Conservation (phyloP, 2,888 invertebrate species). For the Incurvaria masculella region DNA sequence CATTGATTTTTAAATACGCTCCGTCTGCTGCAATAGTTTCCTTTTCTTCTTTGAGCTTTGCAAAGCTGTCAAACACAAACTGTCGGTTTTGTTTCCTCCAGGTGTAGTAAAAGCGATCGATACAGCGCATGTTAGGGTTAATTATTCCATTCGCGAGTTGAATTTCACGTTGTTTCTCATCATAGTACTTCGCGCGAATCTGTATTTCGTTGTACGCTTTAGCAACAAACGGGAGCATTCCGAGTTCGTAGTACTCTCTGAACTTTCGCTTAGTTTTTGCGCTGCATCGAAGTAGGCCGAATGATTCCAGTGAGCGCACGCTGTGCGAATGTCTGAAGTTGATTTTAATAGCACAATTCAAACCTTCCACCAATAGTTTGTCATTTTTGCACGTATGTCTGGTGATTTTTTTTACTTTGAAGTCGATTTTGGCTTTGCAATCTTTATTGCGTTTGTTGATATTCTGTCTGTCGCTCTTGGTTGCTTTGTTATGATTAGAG, state of each 20-base stretch:
- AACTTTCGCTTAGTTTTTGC: constrained; percentile 19
- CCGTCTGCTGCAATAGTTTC: constrained; percentile 11
- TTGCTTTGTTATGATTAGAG: constrained; percentile 20
- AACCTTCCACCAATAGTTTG: constrained; percentile 17
- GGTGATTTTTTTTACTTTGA: constrained; percentile 22
- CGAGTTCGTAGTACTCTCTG: constrained; percentile 17
- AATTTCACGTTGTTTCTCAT: constrained; percentile 12
- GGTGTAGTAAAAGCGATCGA: constrained; percentile 15
- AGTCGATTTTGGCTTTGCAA: constrained; percentile 24
- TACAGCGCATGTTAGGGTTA: constrained; percentile 17
- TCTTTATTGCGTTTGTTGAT: constrained; percentile 15
- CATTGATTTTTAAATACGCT: constrained; percentile 13
- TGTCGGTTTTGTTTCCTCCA: background rate
- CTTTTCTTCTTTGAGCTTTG: background rate
- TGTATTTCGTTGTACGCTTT: constrained; percentile 20
- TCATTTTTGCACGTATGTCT: constrained; percentile 23
- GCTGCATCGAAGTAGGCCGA: constrained; percentile 16
- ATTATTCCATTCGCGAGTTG: constrained; percentile 16
- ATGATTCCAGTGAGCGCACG: constrained; percentile 15
- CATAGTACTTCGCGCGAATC: constrained; percentile 14
- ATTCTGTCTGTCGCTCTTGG: constrained; percentile 3
- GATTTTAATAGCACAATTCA: constrained; percentile 21
- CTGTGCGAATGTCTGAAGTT: constrained; percentile 24
- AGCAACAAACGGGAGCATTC: constrained; percentile 16
- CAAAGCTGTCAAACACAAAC: constrained; percentile 11